A percentile compares a stretch with the other conserved stretches of the same genome.
phyloP scores from a whole-genome alignment of 2,113 vertebrate species.

The Phyllopteryx taeniolatus region DNA sequence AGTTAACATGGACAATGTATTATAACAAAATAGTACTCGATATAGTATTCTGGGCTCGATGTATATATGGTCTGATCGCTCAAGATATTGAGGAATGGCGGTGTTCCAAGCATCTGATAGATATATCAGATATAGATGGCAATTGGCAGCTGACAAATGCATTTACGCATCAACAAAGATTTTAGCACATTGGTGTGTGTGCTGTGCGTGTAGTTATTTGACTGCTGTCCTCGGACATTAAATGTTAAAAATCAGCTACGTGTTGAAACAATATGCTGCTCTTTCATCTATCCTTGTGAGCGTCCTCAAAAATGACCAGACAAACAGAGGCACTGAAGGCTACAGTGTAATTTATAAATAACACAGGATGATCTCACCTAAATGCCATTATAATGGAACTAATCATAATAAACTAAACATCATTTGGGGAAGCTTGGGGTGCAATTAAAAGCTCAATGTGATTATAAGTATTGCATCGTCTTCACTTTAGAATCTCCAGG shows the following conservation, averaged over 20 bases:
- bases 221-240: too few species aligned
- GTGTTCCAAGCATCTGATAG: background rate
- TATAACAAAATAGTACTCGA: background rate
- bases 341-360: background rate
- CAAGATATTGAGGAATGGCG: background rate
- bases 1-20: too few species aligned
- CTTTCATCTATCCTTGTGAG: background rate
- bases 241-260: background rate
- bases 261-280: background rate
- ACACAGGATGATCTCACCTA: background rate
- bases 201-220: too few species aligned
- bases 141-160: background rate
- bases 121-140: background rate
- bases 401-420: background rate
- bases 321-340: background rate
- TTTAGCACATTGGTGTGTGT: background rate
- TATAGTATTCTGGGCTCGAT: background rate
- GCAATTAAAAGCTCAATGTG: constrained; percentile 31
- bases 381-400: background rate
- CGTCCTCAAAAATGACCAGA: background rate
- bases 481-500: constrained; percentile 43
- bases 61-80: background rate
- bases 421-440: constrained; percentile 32
- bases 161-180: background rate
- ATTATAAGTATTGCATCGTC: constrained; percentile 24